Conservation (phyloP, 1,140 invertebrate genomes). For the Zophobas atratus region DNA sequence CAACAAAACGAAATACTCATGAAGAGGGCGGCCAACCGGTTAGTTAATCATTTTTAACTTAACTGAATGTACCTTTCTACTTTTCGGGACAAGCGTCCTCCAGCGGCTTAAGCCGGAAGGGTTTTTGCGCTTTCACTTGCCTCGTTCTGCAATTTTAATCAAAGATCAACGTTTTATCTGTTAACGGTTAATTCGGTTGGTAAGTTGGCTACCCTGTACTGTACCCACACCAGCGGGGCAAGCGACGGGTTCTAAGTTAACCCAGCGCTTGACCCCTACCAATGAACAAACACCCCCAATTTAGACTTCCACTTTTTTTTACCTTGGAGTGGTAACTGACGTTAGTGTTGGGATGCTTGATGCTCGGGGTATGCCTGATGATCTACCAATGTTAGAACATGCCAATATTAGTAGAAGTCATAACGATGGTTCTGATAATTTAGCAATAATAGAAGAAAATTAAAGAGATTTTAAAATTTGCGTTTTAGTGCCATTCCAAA, state of each 20-base stretch:
- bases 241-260: neutral
- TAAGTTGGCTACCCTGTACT: slow-evolving; percentile 40
- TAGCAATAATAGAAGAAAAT: neutral
- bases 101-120: slow-evolving; percentile 45
- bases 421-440: no score
- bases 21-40: slow-evolving; percentile 27
- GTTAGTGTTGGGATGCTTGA: slow-evolving; percentile 90
- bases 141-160: slow-evolving; percentile 43
- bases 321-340: slow-evolving; percentile 83
- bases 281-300: neutral
- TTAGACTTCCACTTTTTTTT: slow-evolving; percentile 66
- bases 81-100: slow-evolving; percentile 41
- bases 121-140: slow-evolving; percentile 17
- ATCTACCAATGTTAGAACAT: slow-evolving; percentile 65
- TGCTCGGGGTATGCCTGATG: slow-evolving; percentile 83
- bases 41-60: slow-evolving; percentile 31
- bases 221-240: neutral
- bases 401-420: slow-evolving; percentile 62
- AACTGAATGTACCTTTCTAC: slow-evolving; percentile 29
- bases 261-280: neutral
- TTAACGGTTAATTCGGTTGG: slow-evolving; percentile 11
- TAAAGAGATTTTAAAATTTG: no score
- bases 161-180: slow-evolving; percentile 4
- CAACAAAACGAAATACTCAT: slow-evolving; percentile 5
- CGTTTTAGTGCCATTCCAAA: no score